These are phyloP conservation scores for Catostylus mosaicus DNA, from an alignment of 30 jellyfish, hydroid and myxozoan species.

Conservation along the genomic window DNA sequence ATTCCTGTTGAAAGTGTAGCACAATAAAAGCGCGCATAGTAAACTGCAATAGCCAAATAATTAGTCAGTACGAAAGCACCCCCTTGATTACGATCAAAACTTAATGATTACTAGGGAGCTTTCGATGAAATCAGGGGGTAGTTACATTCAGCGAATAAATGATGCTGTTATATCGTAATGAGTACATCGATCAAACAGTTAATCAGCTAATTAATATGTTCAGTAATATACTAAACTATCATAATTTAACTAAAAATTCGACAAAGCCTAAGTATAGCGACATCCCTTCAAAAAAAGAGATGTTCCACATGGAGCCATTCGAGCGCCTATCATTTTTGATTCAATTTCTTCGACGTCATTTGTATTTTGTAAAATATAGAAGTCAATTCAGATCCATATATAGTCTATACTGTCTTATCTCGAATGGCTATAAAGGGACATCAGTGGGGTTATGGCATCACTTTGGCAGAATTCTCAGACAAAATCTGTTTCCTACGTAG, in stretches of 20 bases:
- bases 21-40: no score
- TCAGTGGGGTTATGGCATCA: no score
- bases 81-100: neutral
- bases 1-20: no score
- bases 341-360: no score
- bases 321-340: neutral
- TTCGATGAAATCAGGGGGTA: constrained; percentile 1
- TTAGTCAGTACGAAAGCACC: no score
- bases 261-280: neutral
- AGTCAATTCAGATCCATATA: no score
- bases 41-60: neutral
- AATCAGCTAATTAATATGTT: neutral
- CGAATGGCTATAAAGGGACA: no score
- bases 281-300: neutral
- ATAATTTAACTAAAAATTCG: neutral
- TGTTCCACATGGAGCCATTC: constrained; percentile 3
- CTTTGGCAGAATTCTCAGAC: no score
- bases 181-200: neutral
- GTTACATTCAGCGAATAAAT: constrained; percentile 4
- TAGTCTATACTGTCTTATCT: no score
- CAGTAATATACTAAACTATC: constrained; percentile 8
- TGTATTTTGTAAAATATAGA: no score
- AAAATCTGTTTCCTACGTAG: no score
- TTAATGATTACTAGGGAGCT: neutral
- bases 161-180: neutral